A percentile compares a stretch with the other conserved stretches of the same genome.
These are phyloP conservation scores for Eumaeus atala DNA, from an alignment of 1,140 invertebrate genomes.

Conservation along the genomic window DNA sequence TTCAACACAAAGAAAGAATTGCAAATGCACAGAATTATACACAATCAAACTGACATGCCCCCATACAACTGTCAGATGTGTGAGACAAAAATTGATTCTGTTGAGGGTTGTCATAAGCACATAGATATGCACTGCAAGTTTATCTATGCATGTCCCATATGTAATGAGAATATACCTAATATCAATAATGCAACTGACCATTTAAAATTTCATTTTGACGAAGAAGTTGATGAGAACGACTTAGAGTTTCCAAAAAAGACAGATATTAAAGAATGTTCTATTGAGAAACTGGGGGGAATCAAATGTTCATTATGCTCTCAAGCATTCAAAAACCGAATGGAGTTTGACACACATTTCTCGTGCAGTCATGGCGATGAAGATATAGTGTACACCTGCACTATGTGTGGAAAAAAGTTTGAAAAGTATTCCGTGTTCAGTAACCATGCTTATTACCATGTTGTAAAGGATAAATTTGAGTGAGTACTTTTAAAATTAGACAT, in stretches of 20 bases:
- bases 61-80: conserved; percentile 49
- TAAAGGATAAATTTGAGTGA: conserved; percentile 52
- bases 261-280: conserved; percentile 37
- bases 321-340: conserved; percentile 39
- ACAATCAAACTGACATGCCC: conserved; percentile 39
- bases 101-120: conserved; percentile 39
- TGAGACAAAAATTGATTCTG: conserved; percentile 28
- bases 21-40: conserved; percentile 45
- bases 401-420: conserved; percentile 48
- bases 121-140: conserved; percentile 41
- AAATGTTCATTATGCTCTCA: conserved; percentile 43
- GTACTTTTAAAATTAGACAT: conserved; percentile 22
- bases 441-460: conserved; percentile 50
- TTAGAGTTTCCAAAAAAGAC: conserved; percentile 14
- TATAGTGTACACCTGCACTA: conserved; percentile 48
- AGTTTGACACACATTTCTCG: conserved; percentile 52
- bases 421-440: conserved; percentile 49
- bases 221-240: conserved; percentile 25
- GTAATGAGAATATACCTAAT: conserved; percentile 38
- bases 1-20: conserved; percentile 49
- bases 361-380: conserved; percentile 41
- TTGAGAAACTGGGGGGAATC: conserved; percentile 50
- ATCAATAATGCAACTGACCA: conserved; percentile 41
- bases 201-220: conserved; percentile 48
- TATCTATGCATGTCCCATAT: conserved; percentile 51